Base-by-base conservation (phyloP, 2,113 vertebrate genomes). In the Gymnogyps californianus region DNA sequence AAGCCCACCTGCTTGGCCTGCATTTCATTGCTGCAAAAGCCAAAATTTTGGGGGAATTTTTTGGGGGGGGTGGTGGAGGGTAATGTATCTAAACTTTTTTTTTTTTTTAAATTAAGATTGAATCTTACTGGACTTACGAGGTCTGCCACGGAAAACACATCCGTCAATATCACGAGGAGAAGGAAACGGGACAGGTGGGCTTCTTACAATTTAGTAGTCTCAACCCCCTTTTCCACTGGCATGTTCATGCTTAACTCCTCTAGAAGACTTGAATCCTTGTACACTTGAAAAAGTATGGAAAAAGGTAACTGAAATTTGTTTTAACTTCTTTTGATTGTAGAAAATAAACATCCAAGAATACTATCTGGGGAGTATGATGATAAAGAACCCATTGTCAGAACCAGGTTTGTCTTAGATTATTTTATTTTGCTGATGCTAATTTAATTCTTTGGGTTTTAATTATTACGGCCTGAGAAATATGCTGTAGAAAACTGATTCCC, bases 91-190 rank as follows among this genome's bases (percentile, higher is more conserved):
- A 57, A 96, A 69, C n/a, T n/a, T n/a, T n/a, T n/a, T 14, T 49
- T 20, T 90, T 71, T 82, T 97, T 97, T 94, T 97, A 8, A 38
- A 38, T 38, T 38, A 81, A 99, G 99, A 99, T 99, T 93, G 99
- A 99, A 95, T 99, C 99, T 29, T 99, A 99, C 74, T 99, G 99
- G 99, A 99, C 99, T 14, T 99, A 99, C 0, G 99, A 99, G 96
- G 99, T 99, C 16, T 99, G 99, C 93, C 99, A 99, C 0, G 99
- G 99, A 26, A 99, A 99, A 92, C 99, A 99, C 82, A 98, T 99
- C 89, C 98, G 99, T 54, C 99, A 99, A 69, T 99, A 99, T 94
- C 99, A 99, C 1, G 99, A 99, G 96, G 99, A 99, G 93, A 99
- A 99, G 93, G 99, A 99, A 97, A 99, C 99, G 0, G 99, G 99